These are phyloP conservation scores for Crotalus viridis DNA, from an alignment of 2,113 vertebrate genomes.

Conservation along the genomic window DNA sequence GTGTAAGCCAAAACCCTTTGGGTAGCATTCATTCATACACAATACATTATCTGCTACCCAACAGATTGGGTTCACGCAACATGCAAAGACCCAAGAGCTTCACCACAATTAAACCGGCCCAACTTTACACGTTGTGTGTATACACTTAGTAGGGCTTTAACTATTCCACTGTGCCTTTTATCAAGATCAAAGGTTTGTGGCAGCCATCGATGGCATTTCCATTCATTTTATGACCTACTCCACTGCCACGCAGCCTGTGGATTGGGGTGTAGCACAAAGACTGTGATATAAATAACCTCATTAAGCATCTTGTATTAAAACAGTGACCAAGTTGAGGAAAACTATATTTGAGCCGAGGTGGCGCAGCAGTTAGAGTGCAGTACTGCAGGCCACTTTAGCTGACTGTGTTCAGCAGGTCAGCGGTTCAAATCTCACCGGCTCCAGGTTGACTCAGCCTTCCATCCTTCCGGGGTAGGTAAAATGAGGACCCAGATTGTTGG, in stretches of 20 bases:
- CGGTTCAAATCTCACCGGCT: too few relatives aligned
- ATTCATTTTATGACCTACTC: not conserved
- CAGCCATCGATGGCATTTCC: not conserved
- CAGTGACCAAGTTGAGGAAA: not conserved
- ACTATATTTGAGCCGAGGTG: not conserved
- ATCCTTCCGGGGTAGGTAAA: too few relatives aligned
- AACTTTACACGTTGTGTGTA: not conserved
- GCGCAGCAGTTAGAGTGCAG: too few relatives aligned
- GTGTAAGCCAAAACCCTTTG: not conserved
- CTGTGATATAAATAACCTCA: not conserved
- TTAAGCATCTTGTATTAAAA: not conserved
- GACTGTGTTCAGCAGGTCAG: too few relatives aligned
- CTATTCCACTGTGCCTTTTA: not conserved
- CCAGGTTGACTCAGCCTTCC: too few relatives aligned
- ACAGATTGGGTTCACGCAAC: not conserved
- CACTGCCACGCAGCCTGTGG: not conserved
- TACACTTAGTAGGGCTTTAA: not conserved
- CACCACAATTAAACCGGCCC: not conserved
- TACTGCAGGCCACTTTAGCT: too few relatives aligned
- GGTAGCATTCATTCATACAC: not conserved
- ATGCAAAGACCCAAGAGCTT: not conserved
- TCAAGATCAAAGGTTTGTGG: not conserved
- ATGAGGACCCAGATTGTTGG: too few relatives aligned
- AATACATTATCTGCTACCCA: not conserved
- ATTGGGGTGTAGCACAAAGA: not conserved